Percentiles rank a stretch among this genome's conserved stretches.
These are phyloP conservation scores for Orycteropus afer DNA, from an alignment of 2,113 vertebrate species.

Conservation along the genomic window DNA sequence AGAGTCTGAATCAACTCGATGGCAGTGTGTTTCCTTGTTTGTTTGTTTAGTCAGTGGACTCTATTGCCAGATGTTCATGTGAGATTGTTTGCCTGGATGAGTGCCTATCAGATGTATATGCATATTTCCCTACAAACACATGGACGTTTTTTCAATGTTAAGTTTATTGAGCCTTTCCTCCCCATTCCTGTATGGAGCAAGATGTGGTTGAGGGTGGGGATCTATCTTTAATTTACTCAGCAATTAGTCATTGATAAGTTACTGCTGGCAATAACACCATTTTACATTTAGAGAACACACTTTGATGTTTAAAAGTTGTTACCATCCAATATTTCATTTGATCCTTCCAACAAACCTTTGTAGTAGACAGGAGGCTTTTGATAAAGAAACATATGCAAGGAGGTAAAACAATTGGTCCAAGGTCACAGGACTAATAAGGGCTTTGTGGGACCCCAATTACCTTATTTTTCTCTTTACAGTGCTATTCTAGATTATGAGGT, in stretches of 20 bases:
- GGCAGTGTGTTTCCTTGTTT: too few relatives aligned
- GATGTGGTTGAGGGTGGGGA: not conserved
- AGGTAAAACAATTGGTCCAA: not conserved
- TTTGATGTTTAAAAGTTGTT: not conserved
- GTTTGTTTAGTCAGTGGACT: accelerated
- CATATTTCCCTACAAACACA: not conserved
- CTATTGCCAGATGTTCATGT: not conserved
- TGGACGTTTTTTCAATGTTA: not conserved
- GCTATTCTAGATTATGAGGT: not conserved
- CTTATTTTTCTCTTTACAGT: not conserved
- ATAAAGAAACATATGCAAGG: not conserved
- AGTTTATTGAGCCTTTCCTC: not conserved
- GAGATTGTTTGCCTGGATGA: not conserved
- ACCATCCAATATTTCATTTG: not conserved
- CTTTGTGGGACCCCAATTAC: not conserved
- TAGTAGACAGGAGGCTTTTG: not conserved
- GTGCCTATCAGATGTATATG: not conserved
- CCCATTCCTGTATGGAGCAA: not conserved
- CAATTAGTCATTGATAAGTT: not conserved
- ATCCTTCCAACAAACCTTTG: not conserved
- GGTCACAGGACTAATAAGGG: not conserved
- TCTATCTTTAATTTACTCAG: not conserved
- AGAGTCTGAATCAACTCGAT: too few relatives aligned
- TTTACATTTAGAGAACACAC: not conserved
- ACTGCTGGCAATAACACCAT: not conserved